Evolutionary conservation across 1,140 invertebrate species (phyloP), one percentile per base, ranked within the genome.

Genomic region (Nymphalis io): DNA sequence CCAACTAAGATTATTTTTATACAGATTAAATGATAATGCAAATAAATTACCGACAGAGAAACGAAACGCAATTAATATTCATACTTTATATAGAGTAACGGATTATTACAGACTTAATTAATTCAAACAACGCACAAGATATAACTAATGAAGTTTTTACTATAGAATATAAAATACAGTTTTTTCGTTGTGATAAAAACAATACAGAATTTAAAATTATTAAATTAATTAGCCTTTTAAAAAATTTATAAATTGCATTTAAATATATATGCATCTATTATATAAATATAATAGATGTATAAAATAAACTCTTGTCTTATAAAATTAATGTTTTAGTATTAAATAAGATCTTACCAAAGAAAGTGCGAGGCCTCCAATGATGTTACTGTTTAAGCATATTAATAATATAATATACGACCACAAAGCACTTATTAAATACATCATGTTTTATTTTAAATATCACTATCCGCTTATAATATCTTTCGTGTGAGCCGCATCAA

Each of bases 301-400:
- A 42, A n/a, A 11, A 10, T 42, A 42, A 42, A 42, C 12, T 4
- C 12, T 42, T n/a, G 0, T 40, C 13, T 12, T 42, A 11, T 46
- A 6, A 18, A n/a, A 18, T 16, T 46, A 46, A 4, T 4, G n/a
- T 33, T 55, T 55, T 60, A 44, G 8, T 44, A 62, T 55, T 57
- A 60, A 66, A 33, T 66, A 60, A 59, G 57, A 72, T 64, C 81
- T 16, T 76, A 86, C 84, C 82, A 79, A 67, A 48, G 76, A 76
- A 8, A 81, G 78, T 51, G 78, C 11, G 72, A 73, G 23, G 73
- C 65, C 73, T 68, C 78, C 38, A 81, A 58, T 70, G 55, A 78
- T 74, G 51, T 83, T 77, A 68, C 73, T 79, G 57, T 78, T 70
- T 20, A 84, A 76, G 75, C 80, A 83, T 70, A 87, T 67, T 48